Evolutionary conservation across 2,888 invertebrate species (phyloP).

Genomic region (Andrena camellia): DNA sequence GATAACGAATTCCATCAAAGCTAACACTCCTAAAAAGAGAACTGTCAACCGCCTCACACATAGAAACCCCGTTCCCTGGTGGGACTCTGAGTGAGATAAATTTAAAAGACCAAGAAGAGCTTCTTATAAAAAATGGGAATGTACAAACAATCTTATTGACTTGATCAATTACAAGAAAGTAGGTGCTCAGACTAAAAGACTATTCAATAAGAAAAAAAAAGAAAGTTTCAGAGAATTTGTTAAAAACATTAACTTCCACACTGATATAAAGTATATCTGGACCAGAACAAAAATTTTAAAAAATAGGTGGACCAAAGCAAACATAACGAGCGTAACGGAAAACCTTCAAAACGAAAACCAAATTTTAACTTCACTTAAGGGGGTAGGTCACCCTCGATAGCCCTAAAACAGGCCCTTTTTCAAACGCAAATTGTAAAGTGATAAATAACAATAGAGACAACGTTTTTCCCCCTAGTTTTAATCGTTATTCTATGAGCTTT

Average conservation of each 20-base stretch:
- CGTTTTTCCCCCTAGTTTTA: no score
- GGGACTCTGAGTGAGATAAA: constrained; percentile 14
- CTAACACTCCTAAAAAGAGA: constrained; percentile 1
- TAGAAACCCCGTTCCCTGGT: constrained; percentile 12
- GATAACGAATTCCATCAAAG: neutral
- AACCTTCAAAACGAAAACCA: neutral
- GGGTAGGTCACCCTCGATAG: no score
- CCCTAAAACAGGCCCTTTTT: no score
- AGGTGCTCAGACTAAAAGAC: neutral
- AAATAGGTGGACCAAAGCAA: constrained; percentile 9
- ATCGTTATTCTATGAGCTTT: no score
- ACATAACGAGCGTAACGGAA: neutral
- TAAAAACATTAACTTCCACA: neutral
- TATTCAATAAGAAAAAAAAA: constrained; percentile 19
- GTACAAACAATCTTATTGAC: neutral
- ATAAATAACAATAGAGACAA: no score
- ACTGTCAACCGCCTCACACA: neutral
- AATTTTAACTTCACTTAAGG: neutral
- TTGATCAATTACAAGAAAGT: constrained; percentile 4
- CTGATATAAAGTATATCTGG: constrained; percentile 2
- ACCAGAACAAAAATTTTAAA: constrained; percentile 13
- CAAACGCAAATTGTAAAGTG: no score
- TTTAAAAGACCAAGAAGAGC: constrained; percentile 13
- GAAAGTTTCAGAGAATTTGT: neutral
- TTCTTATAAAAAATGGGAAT: constrained; percentile 4